Conservation (phyloP, 2,797 vertebrate genomes). For the Enteromius anoplus region DNA sequence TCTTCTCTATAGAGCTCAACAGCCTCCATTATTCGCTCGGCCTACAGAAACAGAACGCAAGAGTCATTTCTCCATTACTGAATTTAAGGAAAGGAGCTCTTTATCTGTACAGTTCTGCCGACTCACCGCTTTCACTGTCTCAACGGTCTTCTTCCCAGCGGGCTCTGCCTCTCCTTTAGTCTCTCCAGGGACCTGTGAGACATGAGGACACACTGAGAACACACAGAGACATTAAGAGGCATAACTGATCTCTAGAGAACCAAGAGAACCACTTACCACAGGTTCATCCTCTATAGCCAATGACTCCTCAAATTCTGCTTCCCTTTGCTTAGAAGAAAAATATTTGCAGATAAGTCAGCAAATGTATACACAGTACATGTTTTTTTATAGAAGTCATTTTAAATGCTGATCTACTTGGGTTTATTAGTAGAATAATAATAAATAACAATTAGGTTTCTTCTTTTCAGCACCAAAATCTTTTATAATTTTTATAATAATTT, state of each 20-base stretch:
- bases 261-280: slow-evolving; percentile 79
- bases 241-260: not conserved
- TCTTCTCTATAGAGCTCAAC: slow-evolving; percentile 90
- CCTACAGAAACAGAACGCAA: slow-evolving; percentile 70
- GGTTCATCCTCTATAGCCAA: slow-evolving; percentile 88
- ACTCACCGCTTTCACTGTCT: slow-evolving; percentile 96
- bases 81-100: not conserved
- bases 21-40: slow-evolving; percentile 97
- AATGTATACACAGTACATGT: not conserved
- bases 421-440: not conserved
- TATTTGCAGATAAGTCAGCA: slow-evolving; percentile 2
- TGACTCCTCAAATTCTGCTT: slow-evolving; percentile 93
- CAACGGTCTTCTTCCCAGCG: slow-evolving; percentile 90
- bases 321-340: slow-evolving; percentile 80
- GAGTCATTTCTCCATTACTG: not conserved
- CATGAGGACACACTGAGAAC: not conserved
- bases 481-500: no score
- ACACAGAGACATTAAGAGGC: not conserved
- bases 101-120: not conserved
- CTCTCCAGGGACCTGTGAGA: slow-evolving; percentile 90
- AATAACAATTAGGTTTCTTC: not conserved
- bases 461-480: not conserved
- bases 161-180: slow-evolving; percentile 85
- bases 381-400: not conserved
- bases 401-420: not conserved